A percentile compares a stretch with the other conserved stretches of the same genome.
Conservation (phyloP, 2,113 vertebrate species). For the Delphinus delphis region DNA sequence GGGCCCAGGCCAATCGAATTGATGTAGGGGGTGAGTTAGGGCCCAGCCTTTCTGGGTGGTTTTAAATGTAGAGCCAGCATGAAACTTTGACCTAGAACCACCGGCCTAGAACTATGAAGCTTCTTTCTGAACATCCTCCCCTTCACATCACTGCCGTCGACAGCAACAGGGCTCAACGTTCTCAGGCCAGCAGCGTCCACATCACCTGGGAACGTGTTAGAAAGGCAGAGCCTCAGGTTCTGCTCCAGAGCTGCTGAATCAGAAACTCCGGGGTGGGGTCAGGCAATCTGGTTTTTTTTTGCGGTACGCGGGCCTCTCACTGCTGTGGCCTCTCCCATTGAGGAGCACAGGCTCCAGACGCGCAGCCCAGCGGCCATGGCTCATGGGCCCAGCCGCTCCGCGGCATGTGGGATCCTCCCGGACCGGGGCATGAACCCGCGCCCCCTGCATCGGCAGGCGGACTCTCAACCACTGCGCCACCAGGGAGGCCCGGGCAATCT, state of each 20-base stretch:
- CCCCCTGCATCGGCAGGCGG: too few relatives aligned
- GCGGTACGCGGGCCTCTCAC: too few relatives aligned
- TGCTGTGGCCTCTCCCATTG: too few relatives aligned
- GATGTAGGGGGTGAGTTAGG: neutral
- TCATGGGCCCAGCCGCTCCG: too few relatives aligned
- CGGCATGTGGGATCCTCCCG: too few relatives aligned
- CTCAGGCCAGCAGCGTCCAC: too few relatives aligned
- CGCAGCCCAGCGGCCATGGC: too few relatives aligned
- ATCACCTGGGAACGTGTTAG: neutral
- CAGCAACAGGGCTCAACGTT: neutral
- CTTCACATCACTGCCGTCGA: neutral
- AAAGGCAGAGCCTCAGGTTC: neutral
- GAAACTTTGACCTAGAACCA: neutral
- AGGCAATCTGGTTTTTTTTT: neutral
- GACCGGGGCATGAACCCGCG: too few relatives aligned
- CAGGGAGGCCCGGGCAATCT: neutral
- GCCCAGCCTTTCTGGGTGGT: fast-evolving
- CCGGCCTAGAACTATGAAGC: neutral
- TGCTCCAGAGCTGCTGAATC: neutral
- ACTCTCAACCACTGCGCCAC: too few relatives aligned
- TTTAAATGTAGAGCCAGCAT: neutral
- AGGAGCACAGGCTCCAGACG: too few relatives aligned
- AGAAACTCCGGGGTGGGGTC: neutral
- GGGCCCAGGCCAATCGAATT: neutral
- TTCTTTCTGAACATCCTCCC: neutral